These are phyloP conservation scores for Glandiceps talaboti DNA, from an alignment of 53 echinoderm and acorn worm species.

Conservation along the genomic window DNA sequence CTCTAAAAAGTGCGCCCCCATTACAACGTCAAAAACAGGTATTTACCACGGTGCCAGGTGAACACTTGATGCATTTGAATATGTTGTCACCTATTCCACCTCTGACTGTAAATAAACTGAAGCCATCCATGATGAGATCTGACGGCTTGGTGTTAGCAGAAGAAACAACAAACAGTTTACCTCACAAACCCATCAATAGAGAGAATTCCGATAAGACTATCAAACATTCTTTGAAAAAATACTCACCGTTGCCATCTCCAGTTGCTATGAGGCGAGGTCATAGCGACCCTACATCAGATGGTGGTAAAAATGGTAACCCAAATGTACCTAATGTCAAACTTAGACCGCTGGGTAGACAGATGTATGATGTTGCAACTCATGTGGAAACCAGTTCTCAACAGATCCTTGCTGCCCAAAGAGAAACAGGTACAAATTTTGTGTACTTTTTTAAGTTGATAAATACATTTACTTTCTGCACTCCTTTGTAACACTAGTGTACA, in stretches of 20 bases:
- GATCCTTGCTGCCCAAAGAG: neutral
- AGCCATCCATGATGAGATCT: neutral
- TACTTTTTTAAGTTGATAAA: too few species aligned
- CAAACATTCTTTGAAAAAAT: neutral
- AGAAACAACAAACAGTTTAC: neutral
- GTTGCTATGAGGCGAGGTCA: constrained; percentile 3
- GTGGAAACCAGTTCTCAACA: neutral
- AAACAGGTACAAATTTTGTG: too few species aligned
- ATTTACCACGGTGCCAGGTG: neutral
- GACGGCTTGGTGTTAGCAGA: neutral
- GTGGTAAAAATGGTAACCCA: neutral
- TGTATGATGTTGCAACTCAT: neutral
- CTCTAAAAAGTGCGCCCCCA: neutral
- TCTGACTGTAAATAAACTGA: neutral
- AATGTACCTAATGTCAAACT: neutral
- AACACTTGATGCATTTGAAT: neutral
- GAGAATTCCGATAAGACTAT: neutral
- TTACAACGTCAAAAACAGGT: neutral
- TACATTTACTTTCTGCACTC: too few species aligned
- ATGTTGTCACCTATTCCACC: neutral
- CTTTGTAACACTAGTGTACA: too few species aligned
- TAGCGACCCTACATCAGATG: neutral
- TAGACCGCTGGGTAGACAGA: neutral
- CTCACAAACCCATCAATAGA: neutral
- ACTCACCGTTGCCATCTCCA: constrained; percentile 11